These are phyloP conservation scores for Hydrolagus colliei DNA, from an alignment of 2,797 vertebrate genomes.

Conservation along the genomic window DNA sequence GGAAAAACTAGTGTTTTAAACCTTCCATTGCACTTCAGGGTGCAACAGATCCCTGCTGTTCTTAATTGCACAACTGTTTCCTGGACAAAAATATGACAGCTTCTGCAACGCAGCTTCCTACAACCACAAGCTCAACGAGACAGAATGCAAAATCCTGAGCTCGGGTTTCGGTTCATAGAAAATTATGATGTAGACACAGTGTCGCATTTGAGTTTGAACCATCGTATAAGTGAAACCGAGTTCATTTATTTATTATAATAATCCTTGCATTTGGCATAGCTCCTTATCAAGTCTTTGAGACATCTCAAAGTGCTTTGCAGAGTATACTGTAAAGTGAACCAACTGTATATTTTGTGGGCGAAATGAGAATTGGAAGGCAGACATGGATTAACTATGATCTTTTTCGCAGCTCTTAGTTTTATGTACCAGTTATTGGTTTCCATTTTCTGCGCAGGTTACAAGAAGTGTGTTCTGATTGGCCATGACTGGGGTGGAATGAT, in stretches of 20 bases:
- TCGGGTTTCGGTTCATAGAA: not conserved
- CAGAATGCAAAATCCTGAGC: not conserved
- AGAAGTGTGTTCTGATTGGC: constrained; percentile 88
- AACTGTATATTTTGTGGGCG: too few relatives aligned
- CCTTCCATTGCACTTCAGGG: too few relatives aligned
- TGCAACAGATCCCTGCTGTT: not conserved
- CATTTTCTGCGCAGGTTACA: constrained; percentile 71
- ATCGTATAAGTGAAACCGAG: not conserved
- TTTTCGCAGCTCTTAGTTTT: not conserved
- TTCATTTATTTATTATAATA: not conserved
- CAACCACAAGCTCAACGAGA: not conserved
- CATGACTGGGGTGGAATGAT: constrained; percentile 96
- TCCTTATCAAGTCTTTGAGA: too few relatives aligned
- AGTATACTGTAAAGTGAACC: too few relatives aligned
- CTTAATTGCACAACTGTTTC: not conserved
- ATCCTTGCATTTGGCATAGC: not conserved
- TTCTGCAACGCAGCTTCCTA: not conserved
- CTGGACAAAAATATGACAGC: too few relatives aligned
- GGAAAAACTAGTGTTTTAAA: too few relatives aligned
- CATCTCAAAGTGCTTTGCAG: too few relatives aligned
- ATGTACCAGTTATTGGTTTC: not conserved
- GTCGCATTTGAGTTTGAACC: not conserved
- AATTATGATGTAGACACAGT: not conserved
- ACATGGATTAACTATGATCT: too few relatives aligned
- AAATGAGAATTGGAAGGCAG: too few relatives aligned